Evolutionary conservation across 2,888 invertebrate genomes (phyloP).

Genomic region (Calameuta idolon): DNA sequence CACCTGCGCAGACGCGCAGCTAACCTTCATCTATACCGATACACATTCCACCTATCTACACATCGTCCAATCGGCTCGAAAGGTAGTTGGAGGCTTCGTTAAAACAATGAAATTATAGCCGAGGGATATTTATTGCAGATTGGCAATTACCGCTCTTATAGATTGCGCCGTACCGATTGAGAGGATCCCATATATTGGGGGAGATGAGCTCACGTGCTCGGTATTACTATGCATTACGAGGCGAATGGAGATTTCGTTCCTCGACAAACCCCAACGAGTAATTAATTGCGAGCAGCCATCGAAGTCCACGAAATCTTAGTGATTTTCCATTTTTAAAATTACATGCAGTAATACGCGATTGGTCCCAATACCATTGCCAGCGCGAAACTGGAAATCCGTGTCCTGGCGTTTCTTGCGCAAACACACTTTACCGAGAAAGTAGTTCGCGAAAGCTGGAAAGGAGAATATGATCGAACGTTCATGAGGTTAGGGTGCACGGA

Average conservation of each 20-base stretch:
- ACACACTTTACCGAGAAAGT: neutral
- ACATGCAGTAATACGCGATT: neutral
- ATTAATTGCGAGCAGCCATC: neutral
- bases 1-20: neutral
- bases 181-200: constrained; percentile 28
- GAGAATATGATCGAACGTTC: neutral
- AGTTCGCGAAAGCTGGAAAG: neutral
- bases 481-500: neutral
- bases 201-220: neutral
- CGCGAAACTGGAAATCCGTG: neutral
- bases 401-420: neutral
- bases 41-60: neutral
- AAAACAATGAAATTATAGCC: constrained; percentile 54
- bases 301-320: neutral
- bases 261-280: neutral
- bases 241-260: neutral
- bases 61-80: neutral
- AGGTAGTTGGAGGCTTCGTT: constrained; percentile 12
- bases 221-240: neutral
- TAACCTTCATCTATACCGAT: neutral
- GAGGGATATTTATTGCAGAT: constrained; percentile 54
- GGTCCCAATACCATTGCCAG: neutral
- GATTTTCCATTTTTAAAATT: neutral
- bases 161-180: constrained; percentile 50
- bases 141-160: constrained; percentile 52